Evolutionary conservation across 2,113 vertebrate species (phyloP), one percentile per base, ranked within the genome.

Genomic region (Neogobius melanostomus): DNA sequence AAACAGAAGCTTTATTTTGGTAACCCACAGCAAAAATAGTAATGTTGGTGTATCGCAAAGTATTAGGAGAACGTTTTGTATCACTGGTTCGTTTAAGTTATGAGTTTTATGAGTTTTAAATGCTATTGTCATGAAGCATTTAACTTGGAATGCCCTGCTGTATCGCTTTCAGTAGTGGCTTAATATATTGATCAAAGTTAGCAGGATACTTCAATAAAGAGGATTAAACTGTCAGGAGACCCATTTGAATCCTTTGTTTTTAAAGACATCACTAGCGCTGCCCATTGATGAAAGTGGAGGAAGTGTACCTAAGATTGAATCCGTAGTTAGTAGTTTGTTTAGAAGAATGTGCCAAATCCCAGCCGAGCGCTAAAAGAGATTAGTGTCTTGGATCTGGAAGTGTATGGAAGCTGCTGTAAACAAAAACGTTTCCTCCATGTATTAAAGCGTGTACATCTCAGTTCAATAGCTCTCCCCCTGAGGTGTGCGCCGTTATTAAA

Each of bases 371-470:
- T 44, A 61, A 61, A 61, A 61, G 59, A 61, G 59, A 61, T 61
- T 61, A 61, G 59, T 61, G 59, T 42, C 59, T 61, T 15, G 14
- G 42, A 45, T 44, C 36, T 44, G 59, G 59, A 61, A 61, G 59
- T 61, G 59, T 61, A 42, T 61, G 44, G 59, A 61, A 61, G 59
- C 59, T 61, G 59, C 44, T 61, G 59, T 61, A 61, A 61, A 61
- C 59, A 61, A 61, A 61, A 43, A 42, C 59, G 3, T 61, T 61
- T 61, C 42, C 42, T 44, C 56, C 56, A 42, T 42, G 56, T 59
- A 59, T 59, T 59, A 59, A 59, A 7, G 7, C 44, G 42, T 45
- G 59, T 42, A 61, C 59, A 61, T 61, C 42, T 16, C 59, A n/a
- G 59, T 61, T 61, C 59, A 61, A 61, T 43, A n/a, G 12, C 43